Evolutionary conservation across 2,888 invertebrate genomes (phyloP), one percentile per base, ranked within the genome.

Genomic region (Pandemis corylana): DNA sequence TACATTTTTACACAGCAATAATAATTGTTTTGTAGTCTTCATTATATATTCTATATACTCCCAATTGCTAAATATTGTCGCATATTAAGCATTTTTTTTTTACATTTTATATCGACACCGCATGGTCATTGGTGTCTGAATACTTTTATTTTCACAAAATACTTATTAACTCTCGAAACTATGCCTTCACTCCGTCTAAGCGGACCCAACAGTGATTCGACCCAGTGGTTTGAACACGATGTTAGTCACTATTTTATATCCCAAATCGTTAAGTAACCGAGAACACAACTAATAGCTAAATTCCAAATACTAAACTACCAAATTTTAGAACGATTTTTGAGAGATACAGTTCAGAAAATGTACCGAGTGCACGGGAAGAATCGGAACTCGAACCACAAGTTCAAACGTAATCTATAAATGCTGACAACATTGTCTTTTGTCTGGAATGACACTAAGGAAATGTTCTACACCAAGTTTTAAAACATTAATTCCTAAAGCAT

Each of bases 1-100:
- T 93, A 93, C 93, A 93, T 93, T 93, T 94, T 93, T 94, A 94
- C 93, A 94, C 92, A 92, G 92, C 93, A 89, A 91, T 92, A 90
- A 92, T 93, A 92, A 92, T 92, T 89, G 89, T 89, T 92, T 91
- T 91, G 92, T 92, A 92, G 90, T 92, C 90, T 90, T 91, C 89
- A 85, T 89, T 86, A 90, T 90, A 93, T 92, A 94, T 83, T 92
- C 90, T 93, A 93, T 92, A 90, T 91, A 91, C 87, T 90, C 85
- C 90, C 90, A 85, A 92, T 90, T 87, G 93, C 93, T 94, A 94
- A 91, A 94, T 94, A 94, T 94, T 94, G 94, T 94, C 94, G 91
- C 91, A 89, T 91, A 91, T 90, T 89, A 93, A 92, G 93, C 92
- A 90, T 90, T 83, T 89, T 86, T 80, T 77, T 78, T 75, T 79